Percentiles rank a stretch among this genome's conserved stretches.
These are phyloP conservation scores for Brachyalestes nurse DNA, from an alignment of 2,797 vertebrate genomes.

Conservation along the genomic window DNA sequence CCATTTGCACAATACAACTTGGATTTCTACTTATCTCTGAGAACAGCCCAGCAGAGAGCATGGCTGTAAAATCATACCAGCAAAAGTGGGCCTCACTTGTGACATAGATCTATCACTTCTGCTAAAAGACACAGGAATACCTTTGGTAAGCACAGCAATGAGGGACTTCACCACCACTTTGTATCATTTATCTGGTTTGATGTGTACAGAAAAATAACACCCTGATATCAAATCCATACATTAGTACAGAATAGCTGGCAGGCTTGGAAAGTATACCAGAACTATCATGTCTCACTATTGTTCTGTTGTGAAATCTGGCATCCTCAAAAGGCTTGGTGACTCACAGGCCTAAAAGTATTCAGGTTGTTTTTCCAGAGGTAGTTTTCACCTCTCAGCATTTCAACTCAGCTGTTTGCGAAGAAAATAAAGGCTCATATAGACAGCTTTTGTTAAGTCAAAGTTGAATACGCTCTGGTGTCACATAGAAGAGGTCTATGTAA, in stretches of 20 bases:
- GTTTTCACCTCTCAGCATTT: neutral
- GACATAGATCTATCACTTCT: neutral
- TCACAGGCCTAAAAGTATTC: neutral
- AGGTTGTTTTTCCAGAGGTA: neutral
- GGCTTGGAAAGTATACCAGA: neutral
- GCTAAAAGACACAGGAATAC: neutral
- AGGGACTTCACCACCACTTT: neutral
- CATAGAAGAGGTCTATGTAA: neutral
- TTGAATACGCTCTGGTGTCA: neutral
- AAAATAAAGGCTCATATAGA: conserved; percentile 9
- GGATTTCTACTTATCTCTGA: neutral
- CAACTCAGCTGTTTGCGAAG: neutral
- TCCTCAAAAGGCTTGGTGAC: neutral
- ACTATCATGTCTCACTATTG: conserved; percentile 12
- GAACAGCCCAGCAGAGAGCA: neutral
- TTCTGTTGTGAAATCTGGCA: conserved; percentile 1
- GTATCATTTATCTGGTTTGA: conserved; percentile 4
- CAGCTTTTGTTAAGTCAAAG: conserved; percentile 8
- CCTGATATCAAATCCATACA: conserved; percentile 15
- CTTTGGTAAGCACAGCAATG: neutral
- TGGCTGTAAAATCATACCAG: too few relatives aligned
- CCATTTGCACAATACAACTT: neutral
- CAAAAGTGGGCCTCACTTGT: neutral
- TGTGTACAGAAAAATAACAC: neutral
- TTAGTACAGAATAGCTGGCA: neutral